Base-by-base conservation (phyloP, 1,140 invertebrate genomes). In the Heliothis subflexa region DNA sequence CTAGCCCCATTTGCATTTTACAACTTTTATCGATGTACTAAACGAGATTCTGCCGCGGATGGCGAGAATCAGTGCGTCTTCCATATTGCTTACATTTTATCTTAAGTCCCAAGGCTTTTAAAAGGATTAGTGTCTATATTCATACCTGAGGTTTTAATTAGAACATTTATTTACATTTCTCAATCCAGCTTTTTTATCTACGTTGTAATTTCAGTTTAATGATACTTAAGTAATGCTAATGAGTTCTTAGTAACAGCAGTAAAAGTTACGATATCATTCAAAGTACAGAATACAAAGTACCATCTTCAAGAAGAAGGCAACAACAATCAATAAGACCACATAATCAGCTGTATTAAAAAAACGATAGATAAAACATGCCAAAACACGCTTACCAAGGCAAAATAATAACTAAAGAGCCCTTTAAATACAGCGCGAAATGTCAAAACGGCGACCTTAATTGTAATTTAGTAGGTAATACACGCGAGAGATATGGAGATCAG, bases 1-100 rank as follows among this genome's bases (percentile, higher is more conserved):
- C 86, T 90, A 88, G 80, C 74, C 81, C 83, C 85, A 93, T 94
- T 94, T 92, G 89, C 92, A 94, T 94, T 92, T 94, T 90, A 93
- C 92, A 92, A 90, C 90, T 91, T 93, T 91, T 92, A 90, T 91
- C 89, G 86, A 81, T 88, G 88, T 89, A 83, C 78, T 88, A 91
- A 91, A 88, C 85, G 85, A 88, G 85, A 87, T 83, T 87, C 79
- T 83, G 83, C 83, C 81, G 80, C 80, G 85, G 86, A 81, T 87
- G 86, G 84, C 86, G 84, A 84, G 83, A 87, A 87, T 85, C 79
- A 84, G 78, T 80, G 68, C 83, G 70, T 83, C 81, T 80, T 59
- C 79, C 72, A 88, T 87, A 87, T 86, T 85, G 83, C 85, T 84
- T 87, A 88, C 81, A 86, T 86, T 86, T 87, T 90, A 87, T 88